Base-by-base conservation (phyloP, 2,888 invertebrate genomes). In the Patella ulyssiponensis region DNA sequence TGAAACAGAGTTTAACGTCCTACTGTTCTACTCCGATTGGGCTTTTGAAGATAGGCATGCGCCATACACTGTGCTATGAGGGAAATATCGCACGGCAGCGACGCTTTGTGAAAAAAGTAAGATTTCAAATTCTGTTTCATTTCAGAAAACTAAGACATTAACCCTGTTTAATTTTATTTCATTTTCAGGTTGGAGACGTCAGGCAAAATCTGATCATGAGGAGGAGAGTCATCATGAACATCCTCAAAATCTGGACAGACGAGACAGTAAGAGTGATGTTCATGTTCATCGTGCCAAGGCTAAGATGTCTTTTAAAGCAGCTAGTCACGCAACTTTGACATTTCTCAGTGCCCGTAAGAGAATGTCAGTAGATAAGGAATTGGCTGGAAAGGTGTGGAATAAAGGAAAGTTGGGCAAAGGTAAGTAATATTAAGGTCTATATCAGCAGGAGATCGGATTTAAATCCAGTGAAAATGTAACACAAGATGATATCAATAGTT, bases 301-400 rank as follows among this genome's bases (percentile, higher is more conserved):
- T 9, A 86, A 88, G 71, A 89, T 92, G 88, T 89, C 90, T 17
- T 91, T 91, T 78, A 90, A 89, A 79, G 91, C 91, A 7, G 91
- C 92, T 56, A 90, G 92, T 79, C 92, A 92, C 81, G 91, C 92
- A 12, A 91, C 92, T 15, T 85, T 92, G 80, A 92, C 90, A 74
- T 90, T 92, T 77, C 87, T 91, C 53, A 90, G 90, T 80, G 91
- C 91, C 20, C 95, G 96, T 88, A 95, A 96, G 85, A 93, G 97
- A 86, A 96, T 98, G 87, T 98, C 98, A 92, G 96, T 97, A 88
- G 95, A 97, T 85, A 93, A 98, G 78, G 96, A 91, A 80, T 91
- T 90, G 80, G 88, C 92, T 56, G 90, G 90, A 56, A 97, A 97
- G 77, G 97, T 97, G 75, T 83, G 86, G 73, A 87, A 88, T 91